These are phyloP conservation scores for Frankliniella fusca DNA, from an alignment of 2,888 invertebrate species.

Conservation along the genomic window DNA sequence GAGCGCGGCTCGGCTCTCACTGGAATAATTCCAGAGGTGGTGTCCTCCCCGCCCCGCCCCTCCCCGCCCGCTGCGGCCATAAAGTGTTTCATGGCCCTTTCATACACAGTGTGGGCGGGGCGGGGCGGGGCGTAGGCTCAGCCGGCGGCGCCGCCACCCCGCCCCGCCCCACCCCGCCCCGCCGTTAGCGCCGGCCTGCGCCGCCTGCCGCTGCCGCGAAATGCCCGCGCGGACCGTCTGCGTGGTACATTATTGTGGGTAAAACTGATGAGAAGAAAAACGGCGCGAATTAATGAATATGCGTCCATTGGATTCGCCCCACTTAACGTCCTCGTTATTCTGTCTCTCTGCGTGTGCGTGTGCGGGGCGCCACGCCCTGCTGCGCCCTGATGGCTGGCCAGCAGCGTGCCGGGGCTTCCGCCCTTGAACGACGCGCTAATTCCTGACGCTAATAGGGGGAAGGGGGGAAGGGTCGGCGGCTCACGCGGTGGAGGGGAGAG, in stretches of 20 bases:
- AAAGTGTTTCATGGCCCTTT: not conserved
- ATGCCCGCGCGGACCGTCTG: not conserved
- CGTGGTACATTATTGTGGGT: not conserved
- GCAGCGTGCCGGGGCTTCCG: no score
- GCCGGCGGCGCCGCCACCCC: not conserved
- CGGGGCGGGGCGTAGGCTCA: not conserved
- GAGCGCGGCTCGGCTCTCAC: not conserved
- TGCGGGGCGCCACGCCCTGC: no score
- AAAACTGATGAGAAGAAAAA: not conserved
- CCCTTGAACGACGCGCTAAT: no score
- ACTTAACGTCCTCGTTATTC: no score
- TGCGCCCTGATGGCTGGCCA: no score
- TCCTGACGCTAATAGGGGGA: no score
- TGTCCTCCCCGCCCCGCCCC: not conserved
- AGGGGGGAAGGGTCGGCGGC: no score
- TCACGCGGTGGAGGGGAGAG: no score
- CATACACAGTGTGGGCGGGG: not conserved
- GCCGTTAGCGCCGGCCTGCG: not conserved
- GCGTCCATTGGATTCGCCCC: no score
- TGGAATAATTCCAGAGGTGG: not conserved
- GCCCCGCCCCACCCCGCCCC: not conserved
- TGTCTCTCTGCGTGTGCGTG: no score
- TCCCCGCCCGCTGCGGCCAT: not conserved
- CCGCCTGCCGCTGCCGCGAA: not conserved
- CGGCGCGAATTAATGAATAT: not conserved